Conservation (phyloP, 2,888 invertebrate genomes). For the Julus scandinavius region DNA sequence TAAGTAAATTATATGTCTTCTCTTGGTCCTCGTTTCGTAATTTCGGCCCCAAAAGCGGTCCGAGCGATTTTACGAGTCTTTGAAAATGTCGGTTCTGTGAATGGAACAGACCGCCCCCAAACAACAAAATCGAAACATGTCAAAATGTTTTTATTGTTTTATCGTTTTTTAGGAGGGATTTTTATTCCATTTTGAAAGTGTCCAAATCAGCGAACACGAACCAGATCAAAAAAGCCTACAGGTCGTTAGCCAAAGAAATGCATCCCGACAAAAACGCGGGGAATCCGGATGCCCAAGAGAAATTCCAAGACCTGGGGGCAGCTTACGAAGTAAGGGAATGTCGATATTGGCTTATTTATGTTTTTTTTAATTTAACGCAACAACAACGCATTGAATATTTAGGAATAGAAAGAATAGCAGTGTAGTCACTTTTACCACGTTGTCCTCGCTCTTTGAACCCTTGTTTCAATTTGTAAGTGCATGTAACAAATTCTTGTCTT, state of each 20-base stretch:
- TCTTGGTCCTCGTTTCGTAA: too few relatives aligned
- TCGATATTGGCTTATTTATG: not conserved
- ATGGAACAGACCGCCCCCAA: not conserved
- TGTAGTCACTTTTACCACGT: too few relatives aligned
- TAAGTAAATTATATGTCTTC: not conserved
- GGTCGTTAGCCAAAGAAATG: slow-evolving; percentile 92
- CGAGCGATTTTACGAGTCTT: not conserved
- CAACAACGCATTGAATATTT: too few relatives aligned
- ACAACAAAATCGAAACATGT: not conserved
- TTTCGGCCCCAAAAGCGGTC: not conserved
- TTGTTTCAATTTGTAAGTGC: too few relatives aligned
- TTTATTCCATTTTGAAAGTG: slow-evolving; percentile 91
- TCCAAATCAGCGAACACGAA: slow-evolving; percentile 86
- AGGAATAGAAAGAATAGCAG: too few relatives aligned
- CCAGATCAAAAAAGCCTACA: slow-evolving; percentile 97
- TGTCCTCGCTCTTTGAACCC: too few relatives aligned
- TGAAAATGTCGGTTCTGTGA: not conserved
- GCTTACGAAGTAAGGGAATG: slow-evolving; percentile 83
- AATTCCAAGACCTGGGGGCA: slow-evolving; percentile 95
- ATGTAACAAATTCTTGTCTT: too few relatives aligned
- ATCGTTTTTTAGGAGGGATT: slow-evolving; percentile 78
- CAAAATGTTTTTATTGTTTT: not conserved
- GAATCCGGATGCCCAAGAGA: slow-evolving; percentile 90
- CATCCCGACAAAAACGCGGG: slow-evolving; percentile 98
- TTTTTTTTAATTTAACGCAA: too few relatives aligned